Evolutionary conservation across 92 coral and sea anemone genomes (phyloP).

Genomic region (Isaurus tuberculatus): DNA sequence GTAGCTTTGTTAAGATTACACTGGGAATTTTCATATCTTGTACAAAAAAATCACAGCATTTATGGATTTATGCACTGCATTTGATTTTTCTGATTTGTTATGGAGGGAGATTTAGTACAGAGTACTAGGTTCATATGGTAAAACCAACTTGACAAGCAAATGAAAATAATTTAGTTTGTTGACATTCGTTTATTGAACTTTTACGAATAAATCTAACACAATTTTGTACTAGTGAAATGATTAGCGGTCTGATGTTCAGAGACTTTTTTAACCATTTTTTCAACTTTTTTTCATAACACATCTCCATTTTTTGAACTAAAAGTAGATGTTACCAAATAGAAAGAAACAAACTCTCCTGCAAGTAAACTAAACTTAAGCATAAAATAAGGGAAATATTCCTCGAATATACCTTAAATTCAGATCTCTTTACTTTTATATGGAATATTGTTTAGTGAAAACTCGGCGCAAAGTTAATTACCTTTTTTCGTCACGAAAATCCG

Average conservation of each 20-base stretch:
- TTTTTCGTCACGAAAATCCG: neutral
- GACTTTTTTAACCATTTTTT: neutral
- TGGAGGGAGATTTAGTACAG: neutral
- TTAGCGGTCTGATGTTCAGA: neutral
- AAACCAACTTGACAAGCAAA: slow-evolving; percentile 2
- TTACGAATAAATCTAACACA: slow-evolving; percentile 6
- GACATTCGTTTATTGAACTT: slow-evolving; percentile 14
- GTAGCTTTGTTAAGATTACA: neutral
- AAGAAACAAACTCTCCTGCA: neutral
- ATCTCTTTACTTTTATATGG: neutral
- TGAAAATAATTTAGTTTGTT: slow-evolving; percentile 32
- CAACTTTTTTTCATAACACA: neutral
- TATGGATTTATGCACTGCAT: neutral
- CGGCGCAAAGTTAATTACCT: neutral
- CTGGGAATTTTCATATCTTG: neutral
- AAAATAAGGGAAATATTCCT: neutral
- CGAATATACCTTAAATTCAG: neutral
- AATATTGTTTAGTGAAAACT: neutral
- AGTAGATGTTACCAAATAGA: neutral
- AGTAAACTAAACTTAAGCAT: neutral
- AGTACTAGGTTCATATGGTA: neutral
- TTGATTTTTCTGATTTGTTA: neutral
- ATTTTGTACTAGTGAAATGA: neutral
- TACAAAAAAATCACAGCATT: neutral
- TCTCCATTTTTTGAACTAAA: neutral